Percentiles rank a stretch among this genome's conserved stretches.
Evolutionary conservation across 2,888 invertebrate genomes (phyloP).

Genomic region (Acheta domesticus): DNA sequence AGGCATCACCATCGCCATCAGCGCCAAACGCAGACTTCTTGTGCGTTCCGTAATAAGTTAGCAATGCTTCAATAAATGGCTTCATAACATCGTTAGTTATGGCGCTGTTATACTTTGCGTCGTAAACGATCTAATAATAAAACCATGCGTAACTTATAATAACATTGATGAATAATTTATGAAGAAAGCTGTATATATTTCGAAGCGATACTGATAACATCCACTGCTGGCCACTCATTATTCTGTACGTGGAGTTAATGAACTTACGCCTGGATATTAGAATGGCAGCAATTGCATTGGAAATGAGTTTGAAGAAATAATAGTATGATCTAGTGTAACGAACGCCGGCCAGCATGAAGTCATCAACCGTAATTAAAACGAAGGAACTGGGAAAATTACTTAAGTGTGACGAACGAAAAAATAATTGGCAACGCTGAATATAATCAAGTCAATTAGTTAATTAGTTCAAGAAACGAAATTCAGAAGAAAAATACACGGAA

Average conservation of each 20-base stretch:
- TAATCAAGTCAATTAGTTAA: slow-evolving; percentile 18
- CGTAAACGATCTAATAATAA: slow-evolving; percentile 11
- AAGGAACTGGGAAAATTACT: slow-evolving; percentile 10
- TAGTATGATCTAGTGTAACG: background rate
- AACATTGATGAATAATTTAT: slow-evolving; percentile 18
- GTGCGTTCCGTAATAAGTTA: background rate
- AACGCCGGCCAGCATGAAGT: background rate
- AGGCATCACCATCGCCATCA: background rate
- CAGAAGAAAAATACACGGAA: slow-evolving; percentile 18
- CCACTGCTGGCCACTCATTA: background rate
- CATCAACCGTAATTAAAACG: slow-evolving; percentile 1
- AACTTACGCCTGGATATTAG: background rate
- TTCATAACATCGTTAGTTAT: slow-evolving; percentile 18
- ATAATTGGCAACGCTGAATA: slow-evolving; percentile 6
- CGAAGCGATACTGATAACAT: slow-evolving; percentile 18
- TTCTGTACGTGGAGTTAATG: slow-evolving; percentile 10
- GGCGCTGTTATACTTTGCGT: background rate
- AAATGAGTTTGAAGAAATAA: slow-evolving; percentile 18
- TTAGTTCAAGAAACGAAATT: slow-evolving; percentile 7
- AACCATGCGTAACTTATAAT: slow-evolving; percentile 18
- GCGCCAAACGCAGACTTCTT: background rate
- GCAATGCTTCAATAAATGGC: slow-evolving; percentile 18
- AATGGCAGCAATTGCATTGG: slow-evolving; percentile 10
- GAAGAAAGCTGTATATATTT: slow-evolving; percentile 18
- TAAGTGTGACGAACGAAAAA: slow-evolving; percentile 18